Evolutionary conservation across 2,797 vertebrate species (phyloP).

Genomic region (Lerista edwardsae): DNA sequence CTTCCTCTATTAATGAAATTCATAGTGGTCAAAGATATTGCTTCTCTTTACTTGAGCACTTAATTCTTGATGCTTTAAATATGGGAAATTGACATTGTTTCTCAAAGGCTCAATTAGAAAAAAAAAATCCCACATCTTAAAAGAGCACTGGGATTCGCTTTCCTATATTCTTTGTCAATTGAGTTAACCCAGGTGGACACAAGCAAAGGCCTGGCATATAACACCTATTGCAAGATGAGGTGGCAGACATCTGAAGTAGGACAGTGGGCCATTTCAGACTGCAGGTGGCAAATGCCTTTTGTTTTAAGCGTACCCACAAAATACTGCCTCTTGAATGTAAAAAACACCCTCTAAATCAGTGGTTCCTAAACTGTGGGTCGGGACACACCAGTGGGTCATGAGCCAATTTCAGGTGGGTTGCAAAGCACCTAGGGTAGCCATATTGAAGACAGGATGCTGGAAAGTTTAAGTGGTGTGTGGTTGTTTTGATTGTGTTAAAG

Average conservation of each 20-base stretch:
- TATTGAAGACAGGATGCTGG: no score
- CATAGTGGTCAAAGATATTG: constrained; percentile 47
- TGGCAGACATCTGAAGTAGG: background rate
- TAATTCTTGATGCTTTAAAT: constrained; percentile 36
- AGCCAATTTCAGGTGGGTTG: no score
- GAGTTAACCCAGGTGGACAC: background rate
- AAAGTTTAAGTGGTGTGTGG: no score
- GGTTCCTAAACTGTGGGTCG: no score
- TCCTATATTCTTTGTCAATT: constrained; percentile 39
- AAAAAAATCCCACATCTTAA: constrained; percentile 33
- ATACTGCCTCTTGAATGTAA: background rate
- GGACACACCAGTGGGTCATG: no score
- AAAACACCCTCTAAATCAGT: no score
- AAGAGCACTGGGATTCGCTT: constrained; percentile 30
- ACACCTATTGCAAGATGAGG: background rate
- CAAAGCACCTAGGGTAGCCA: no score
- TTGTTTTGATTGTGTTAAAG: no score
- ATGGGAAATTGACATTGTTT: constrained; percentile 32
- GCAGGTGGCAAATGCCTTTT: background rate
- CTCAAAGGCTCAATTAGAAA: constrained; percentile 6
- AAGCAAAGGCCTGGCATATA: background rate
- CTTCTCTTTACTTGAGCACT: constrained; percentile 30
- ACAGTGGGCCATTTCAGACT: background rate
- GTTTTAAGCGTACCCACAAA: background rate
- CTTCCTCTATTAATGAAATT: constrained; percentile 54